Evolutionary conservation across 2,888 invertebrate species (phyloP), one percentile per base, ranked within the genome.

Genomic region (Limnephilus lunatus): DNA sequence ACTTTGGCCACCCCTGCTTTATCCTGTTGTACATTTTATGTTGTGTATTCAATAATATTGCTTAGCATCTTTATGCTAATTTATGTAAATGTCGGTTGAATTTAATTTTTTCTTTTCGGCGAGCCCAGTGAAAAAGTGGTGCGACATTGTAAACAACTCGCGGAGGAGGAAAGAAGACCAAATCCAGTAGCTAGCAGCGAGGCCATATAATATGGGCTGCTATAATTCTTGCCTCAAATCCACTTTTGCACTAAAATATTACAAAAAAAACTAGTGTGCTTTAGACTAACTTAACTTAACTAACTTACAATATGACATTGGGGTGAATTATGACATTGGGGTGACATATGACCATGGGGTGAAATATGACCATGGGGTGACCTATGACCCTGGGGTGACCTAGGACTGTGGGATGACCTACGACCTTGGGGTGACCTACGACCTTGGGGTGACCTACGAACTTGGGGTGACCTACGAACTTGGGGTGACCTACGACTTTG

Each of bases 1-100:
- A 48, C 48, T 48, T 15, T 48, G 15, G 48, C 19, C 32, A 83
- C 31, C 83, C 35, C 31, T 83, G 83, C 31, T 32, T 83, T 30
- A 30, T 35, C 83, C 32, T 32, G 19, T n/a, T 32, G 35, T 31
- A 53, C 53, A 53, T 35, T 39, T 39, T 39, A 81, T 81, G 89
- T 81, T 44, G 32, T 81, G 89, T 82, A 89, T 81, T 90, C 90
- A 90, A 90, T 81, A 90, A 90, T 90, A 39, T 85, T 39, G 81
- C 82, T 25, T 53, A 90, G 31, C 44, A 90, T 83, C 83, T 44
- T 81, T 83, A 90, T 90, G 90, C 48, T 90, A 90, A 90, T 31
- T 90, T 83, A 90, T 90, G 90, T 53, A 83, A 90, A 90, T 90
- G 48, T 30, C 35, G 44, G 83, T 44, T 39, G 82, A 90, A 90